Conservation (phyloP, 2,113 vertebrate species). For the Vimba vimba region DNA sequence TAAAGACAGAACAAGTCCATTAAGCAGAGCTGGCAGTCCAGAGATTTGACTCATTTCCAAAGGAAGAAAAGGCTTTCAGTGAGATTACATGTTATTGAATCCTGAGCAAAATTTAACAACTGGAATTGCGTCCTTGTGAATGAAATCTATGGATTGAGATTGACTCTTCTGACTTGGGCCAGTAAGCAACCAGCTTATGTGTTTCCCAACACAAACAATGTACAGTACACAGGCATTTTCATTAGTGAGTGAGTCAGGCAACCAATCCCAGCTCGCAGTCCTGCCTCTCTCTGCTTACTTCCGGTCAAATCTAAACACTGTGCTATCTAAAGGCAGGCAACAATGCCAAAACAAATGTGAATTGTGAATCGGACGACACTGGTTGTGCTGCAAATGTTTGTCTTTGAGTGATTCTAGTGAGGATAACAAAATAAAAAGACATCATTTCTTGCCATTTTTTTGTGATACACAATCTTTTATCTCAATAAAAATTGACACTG, state of each 20-base stretch:
- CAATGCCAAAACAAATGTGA: neutral
- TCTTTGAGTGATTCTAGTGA: too few relatives aligned
- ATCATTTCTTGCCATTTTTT: too few relatives aligned
- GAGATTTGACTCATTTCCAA: neutral
- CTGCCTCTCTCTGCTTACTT: neutral
- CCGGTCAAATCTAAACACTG: neutral
- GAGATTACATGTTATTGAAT: neutral
- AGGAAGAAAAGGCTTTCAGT: neutral
- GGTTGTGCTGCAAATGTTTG: too few relatives aligned
- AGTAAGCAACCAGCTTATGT: neutral
- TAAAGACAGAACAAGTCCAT: neutral
- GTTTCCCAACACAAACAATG: neutral
- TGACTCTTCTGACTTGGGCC: neutral
- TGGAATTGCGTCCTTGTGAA: neutral
- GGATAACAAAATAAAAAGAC: too few relatives aligned
- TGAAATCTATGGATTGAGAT: neutral
- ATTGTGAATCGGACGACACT: neutral
- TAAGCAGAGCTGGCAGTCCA: constrained; percentile 9
- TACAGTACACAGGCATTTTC: too few relatives aligned
- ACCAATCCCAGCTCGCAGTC: neutral
- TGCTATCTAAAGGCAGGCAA: neutral
- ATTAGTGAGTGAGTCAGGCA: too few relatives aligned
- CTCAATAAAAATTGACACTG: too few relatives aligned
- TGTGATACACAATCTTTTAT: too few relatives aligned
- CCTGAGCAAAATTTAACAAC: too few relatives aligned